Conservation (phyloP, 1,140 invertebrate species). For the Harlomillsia oculata region DNA sequence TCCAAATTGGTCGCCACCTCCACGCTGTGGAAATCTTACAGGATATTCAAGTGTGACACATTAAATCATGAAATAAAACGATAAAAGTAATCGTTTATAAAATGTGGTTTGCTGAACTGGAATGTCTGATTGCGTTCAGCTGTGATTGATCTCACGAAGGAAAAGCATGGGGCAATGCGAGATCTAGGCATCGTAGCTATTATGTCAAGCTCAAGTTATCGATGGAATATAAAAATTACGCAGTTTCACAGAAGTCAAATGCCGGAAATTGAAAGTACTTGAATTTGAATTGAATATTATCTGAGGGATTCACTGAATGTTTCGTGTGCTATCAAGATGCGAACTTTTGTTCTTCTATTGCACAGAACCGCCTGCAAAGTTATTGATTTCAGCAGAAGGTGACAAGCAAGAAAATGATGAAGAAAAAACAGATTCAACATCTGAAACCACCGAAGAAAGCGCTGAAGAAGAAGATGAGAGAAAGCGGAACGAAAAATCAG, state of each 20-base stretch:
- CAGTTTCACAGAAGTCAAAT: slow-evolving; percentile 10
- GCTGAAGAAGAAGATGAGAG: neutral
- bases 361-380: slow-evolving; percentile 10
- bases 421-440: neutral
- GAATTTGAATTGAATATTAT: no score
- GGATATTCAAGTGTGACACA: slow-evolving; percentile 18
- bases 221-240: slow-evolving; percentile 16
- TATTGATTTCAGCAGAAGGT: neutral
- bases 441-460: neutral
- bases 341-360: neutral
- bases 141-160: slow-evolving; percentile 1
- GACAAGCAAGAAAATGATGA: neutral
- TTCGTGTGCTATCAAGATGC: neutral
- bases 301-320: no score
- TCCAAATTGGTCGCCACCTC: slow-evolving; percentile 23
- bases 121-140: neutral
- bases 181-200: slow-evolving; percentile 14
- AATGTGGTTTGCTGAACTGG: no score
- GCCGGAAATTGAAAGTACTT: no score
- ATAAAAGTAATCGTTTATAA: no score
- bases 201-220: slow-evolving; percentile 24
- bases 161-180: neutral
- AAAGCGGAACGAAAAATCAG: neutral
- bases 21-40: slow-evolving; percentile 28
- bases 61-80: no score